These are phyloP conservation scores for Halocaridina rubra DNA, from an alignment of 2,888 invertebrate species.

Conservation along the genomic window DNA sequence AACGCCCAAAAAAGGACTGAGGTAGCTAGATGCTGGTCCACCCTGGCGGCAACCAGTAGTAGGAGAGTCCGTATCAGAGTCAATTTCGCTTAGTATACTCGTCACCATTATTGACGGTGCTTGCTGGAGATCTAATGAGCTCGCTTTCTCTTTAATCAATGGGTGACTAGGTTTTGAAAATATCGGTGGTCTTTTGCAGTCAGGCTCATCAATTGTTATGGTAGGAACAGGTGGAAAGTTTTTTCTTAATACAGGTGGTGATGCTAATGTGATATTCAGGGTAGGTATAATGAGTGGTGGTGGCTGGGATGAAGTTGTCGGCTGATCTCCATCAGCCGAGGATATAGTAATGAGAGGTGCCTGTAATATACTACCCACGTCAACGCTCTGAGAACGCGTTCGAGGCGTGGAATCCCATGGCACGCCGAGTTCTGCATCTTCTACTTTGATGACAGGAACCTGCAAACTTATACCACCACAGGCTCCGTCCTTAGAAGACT, in stretches of 20 bases:
- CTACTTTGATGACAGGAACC: slow-evolving; percentile 57
- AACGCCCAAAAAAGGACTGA: slow-evolving; percentile 78
- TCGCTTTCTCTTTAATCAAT: slow-evolving; percentile 22
- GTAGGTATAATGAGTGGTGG: slow-evolving; percentile 63
- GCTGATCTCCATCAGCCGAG: slow-evolving; percentile 40
- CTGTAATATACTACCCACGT: slow-evolving; percentile 46
- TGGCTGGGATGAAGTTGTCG: slow-evolving; percentile 3
- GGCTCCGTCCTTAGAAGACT: slow-evolving; percentile 1
- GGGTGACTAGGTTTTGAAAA: not conserved
- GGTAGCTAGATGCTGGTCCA: slow-evolving; percentile 75
- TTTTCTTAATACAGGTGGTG: slow-evolving; percentile 62
- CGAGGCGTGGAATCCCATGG: slow-evolving; percentile 62
- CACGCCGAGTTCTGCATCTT: slow-evolving; percentile 47
- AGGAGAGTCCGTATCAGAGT: slow-evolving; percentile 77
- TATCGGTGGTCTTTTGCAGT: slow-evolving; percentile 61
- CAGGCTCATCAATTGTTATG: slow-evolving; percentile 33
- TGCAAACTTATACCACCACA: slow-evolving; percentile 1
- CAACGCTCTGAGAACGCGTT: slow-evolving; percentile 62
- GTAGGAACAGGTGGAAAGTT: slow-evolving; percentile 26
- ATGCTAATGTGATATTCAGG: slow-evolving; percentile 65
- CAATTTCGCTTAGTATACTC: slow-evolving; percentile 80
- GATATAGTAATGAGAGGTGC: slow-evolving; percentile 57
- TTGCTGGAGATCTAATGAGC: slow-evolving; percentile 40
- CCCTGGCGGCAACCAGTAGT: slow-evolving; percentile 70
- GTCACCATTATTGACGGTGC: slow-evolving; percentile 75